phyloP scores from a whole-genome alignment of 2,888 invertebrate genomes.

The Thymelicus lineola region DNA sequence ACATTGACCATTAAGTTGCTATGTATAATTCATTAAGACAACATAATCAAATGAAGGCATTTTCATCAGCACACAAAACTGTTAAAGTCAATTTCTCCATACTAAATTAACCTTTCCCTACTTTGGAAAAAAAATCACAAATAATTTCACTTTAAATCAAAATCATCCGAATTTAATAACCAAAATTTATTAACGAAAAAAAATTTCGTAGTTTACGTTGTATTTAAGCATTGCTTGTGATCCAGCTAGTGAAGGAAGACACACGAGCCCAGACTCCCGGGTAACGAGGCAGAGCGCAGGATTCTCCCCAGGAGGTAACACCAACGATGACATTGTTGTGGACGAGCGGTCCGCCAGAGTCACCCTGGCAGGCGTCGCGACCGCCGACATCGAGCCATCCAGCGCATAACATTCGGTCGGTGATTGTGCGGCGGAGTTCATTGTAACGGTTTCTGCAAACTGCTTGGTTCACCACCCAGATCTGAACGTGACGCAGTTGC shows the following conservation, averaged over 20 bases:
- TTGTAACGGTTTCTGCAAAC: slow-evolving; percentile 53
- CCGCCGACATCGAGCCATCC: slow-evolving; percentile 58
- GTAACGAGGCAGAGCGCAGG: slow-evolving; percentile 50
- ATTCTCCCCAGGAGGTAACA: slow-evolving; percentile 55
- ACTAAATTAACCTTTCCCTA: no score
- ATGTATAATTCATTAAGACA: no score
- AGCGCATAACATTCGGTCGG: slow-evolving; percentile 62
- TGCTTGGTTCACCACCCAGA: slow-evolving; percentile 54
- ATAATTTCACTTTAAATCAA: no score
- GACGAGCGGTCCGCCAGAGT: slow-evolving; percentile 61
- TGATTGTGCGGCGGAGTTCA: slow-evolving; percentile 45
- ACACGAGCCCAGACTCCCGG: slow-evolving; percentile 59
- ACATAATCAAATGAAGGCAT: no score
- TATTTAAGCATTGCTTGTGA: slow-evolving; percentile 30
- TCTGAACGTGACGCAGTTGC: slow-evolving; percentile 54
- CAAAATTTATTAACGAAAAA: no score
- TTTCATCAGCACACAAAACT: no score
- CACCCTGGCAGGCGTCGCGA: slow-evolving; percentile 60
- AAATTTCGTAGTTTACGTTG: no score
- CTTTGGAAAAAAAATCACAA: no score
- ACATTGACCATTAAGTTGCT: no score
- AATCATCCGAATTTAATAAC: no score
- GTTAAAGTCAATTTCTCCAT: no score
- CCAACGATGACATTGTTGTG: slow-evolving; percentile 56
- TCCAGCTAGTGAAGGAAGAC: slow-evolving; percentile 54